Evolutionary conservation across 2,888 invertebrate species (phyloP), one percentile per base, ranked within the genome.

Genomic region (Campaea margaritaria): DNA sequence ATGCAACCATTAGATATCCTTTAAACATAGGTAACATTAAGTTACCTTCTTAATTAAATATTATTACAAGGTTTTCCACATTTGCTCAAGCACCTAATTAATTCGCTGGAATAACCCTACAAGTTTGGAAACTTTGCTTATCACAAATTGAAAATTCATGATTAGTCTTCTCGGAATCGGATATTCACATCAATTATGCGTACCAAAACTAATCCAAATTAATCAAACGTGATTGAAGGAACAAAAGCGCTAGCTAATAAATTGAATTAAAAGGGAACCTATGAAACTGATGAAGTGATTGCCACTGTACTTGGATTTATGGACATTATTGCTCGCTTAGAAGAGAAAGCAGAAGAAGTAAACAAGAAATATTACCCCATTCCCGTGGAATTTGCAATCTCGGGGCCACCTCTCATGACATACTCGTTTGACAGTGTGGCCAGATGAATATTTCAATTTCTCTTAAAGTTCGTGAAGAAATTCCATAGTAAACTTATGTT

Each of bases 381-480:
- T 7, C 31, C 43, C 5, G 43, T 5, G 15, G 34, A 45, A 53
- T 45, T 39, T 53, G 52, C 52, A 53, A 45, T 45, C 38, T 27
- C 36, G 43, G 34, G n/a, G 2, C 14, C 39, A 38, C 39, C 39
- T n/a, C 31, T 31, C 8, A 31, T 31, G 31, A 31, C 10, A 10
- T 31, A 7, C 31, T 31, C 31, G 7, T 9, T 9, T 31, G 31
- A 31, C 7, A 31, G 31, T 31, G 31, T 31, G 31, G 31, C 36
- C 36, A 36, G 3, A 36, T 36, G 36, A 7, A n/a, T 36, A 36
- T 36, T 31, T 9, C 9, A 31, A 7, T 31, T 31, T 31, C 4
- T 9, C 31, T 7, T 10, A 31, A 31, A 31, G 10, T 10, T 31
- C 2, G 1, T 7, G 9, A 31, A 1, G 8, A 7, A 7, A 1